Evolutionary conservation across 2,888 invertebrate species (phyloP), one percentile per base, ranked within the genome.

Genomic region (Tetragonula carbonaria): DNA sequence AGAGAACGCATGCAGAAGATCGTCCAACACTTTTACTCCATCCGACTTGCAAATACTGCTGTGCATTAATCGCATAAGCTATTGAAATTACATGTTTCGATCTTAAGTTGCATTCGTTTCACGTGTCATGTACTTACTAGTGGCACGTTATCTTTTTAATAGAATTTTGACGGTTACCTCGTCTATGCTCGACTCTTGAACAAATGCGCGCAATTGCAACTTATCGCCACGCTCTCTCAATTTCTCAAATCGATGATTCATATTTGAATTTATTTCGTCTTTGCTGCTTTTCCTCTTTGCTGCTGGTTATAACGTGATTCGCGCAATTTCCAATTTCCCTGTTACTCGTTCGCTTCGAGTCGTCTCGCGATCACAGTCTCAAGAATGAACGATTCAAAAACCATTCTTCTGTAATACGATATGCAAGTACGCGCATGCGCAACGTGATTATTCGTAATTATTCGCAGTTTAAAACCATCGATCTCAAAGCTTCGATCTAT

Each of bases 51-150:
- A 86, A 11, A 95, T 90, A 73, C 89, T 92, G 23, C 82, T 81
- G 0, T 84, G 82, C 50, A 95, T 78, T 80, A 93, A 86, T 18
- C 87, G 82, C 2, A 88, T 90, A 14, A 95, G 91, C 95, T 95
- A 51, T 86, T 62, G 74, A 77, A 80, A 84, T 59, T 4, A 16
- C 28, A 16, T 45, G 45, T 0, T 66, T 73, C 62, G 21, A 72
- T 45, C 6, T 53, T 62, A 16, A 13, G 28, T 5, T 13, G 21
- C 14, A 11, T 18, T 21, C 8, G 8, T 45, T 45, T 45, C 45
- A 33, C 4, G 33, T n/a, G 14, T 57, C 57, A 14, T 14, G 38
- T 13, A 57, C 5, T 14, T 2, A 57, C 5, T n/a, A 4, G 0
- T n/a, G 2, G 13, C 13, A n/a, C 4, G n/a, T 13, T 57, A 57